Conservation (phyloP, 2,797 vertebrate genomes). For the Phrynocephalus guinanensis region DNA sequence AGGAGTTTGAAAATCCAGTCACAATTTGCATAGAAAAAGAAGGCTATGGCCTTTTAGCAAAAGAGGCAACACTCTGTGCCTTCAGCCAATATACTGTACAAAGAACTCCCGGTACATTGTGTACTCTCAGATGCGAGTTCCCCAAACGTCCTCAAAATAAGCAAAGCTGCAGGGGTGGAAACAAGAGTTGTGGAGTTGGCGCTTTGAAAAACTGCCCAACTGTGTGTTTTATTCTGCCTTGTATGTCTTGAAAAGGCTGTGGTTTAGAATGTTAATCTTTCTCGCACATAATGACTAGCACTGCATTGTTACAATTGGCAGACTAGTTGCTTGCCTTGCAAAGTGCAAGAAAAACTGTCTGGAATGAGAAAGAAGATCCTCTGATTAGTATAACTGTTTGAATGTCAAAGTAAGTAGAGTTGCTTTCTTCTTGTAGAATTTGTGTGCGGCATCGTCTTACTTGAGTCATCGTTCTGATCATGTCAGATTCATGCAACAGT, state of each 20-base stretch:
- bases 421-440: not conserved
- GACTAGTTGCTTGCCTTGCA: not conserved
- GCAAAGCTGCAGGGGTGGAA: not conserved
- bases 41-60: not conserved
- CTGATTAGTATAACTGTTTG: not conserved
- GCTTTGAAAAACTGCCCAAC: slow-evolving; percentile 48
- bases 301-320: not conserved
- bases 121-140: slow-evolving; percentile 21
- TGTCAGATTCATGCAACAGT: not conserved
- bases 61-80: not conserved
- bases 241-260: not conserved
- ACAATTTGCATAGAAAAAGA: not conserved
- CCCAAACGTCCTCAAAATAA: not conserved
- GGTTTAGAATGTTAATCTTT: not conserved
- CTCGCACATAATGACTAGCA: not conserved
- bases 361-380: not conserved
- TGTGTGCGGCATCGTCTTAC: not conserved
- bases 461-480: not conserved
- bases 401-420: not conserved
- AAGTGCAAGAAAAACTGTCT: not conserved
- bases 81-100: slow-evolving; percentile 20
- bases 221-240: not conserved
- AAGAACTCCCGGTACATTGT: slow-evolving; percentile 7
- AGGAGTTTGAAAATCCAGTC: slow-evolving; percentile 5
- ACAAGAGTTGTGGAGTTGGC: slow-evolving; percentile 36